phyloP scores from a whole-genome alignment of 2,113 vertebrate genomes.

The Otocyon megalotis region DNA sequence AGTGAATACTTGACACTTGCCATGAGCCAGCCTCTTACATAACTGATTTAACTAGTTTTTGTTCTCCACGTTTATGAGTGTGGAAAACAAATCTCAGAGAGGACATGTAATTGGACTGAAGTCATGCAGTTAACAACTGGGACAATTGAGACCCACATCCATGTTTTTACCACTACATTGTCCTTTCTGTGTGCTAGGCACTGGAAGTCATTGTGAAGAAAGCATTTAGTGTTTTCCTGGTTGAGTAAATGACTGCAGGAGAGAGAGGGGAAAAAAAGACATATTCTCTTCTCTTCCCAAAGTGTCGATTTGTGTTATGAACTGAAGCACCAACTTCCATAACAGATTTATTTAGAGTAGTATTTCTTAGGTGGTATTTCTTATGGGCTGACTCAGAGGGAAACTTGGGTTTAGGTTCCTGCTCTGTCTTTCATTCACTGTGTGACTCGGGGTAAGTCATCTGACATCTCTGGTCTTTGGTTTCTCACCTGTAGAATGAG shows the following conservation, averaged over 20 bases:
- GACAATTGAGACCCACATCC: not conserved
- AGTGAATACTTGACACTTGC: not conserved
- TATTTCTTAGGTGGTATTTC: not conserved
- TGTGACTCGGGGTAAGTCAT: not conserved
- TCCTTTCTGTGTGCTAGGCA: not conserved
- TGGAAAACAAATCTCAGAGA: not conserved
- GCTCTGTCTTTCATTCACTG: not conserved
- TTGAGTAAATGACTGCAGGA: not conserved
- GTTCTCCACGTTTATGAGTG: not conserved
- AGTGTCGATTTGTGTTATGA: not conserved
- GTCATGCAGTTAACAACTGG: not conserved
- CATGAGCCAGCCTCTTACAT: not conserved
- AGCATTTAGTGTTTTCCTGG: not conserved
- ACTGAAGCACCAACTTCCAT: not conserved
- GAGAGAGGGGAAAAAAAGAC: too few relatives aligned
- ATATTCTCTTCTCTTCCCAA: not conserved
- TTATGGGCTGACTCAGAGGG: not conserved
- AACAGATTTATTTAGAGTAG: not conserved
- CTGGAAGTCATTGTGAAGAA: not conserved
- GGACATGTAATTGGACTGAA: not conserved
- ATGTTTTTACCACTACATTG: not conserved
- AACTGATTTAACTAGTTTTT: slow-evolving; percentile 36
- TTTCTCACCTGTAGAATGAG: not conserved
- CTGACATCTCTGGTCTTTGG: not conserved
- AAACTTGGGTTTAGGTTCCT: not conserved